A percentile compares a stretch with the other conserved stretches of the same genome.
Conservation (phyloP, 2,113 vertebrate species). For the Columba livia region DNA sequence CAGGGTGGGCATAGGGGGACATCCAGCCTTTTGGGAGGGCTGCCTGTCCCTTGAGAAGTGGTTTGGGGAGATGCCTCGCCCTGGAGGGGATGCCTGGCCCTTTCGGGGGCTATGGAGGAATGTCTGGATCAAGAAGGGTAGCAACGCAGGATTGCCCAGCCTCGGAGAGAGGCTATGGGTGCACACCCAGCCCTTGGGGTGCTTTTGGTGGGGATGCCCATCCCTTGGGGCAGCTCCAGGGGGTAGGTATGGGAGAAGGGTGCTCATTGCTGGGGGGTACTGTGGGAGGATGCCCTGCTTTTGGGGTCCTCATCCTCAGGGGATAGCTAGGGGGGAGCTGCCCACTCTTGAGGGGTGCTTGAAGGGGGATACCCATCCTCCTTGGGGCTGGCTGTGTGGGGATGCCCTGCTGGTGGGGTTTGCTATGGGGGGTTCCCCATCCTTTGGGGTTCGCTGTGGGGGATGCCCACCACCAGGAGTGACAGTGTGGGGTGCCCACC, state of each 20-base stretch:
- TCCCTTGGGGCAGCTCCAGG: no score
- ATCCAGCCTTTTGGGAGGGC: not conserved
- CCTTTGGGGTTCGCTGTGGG: not conserved
- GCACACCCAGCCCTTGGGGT: not conserved
- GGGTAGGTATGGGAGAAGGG: no score
- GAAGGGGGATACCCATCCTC: not conserved
- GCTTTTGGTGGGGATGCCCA: not conserved
- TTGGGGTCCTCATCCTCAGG: not conserved
- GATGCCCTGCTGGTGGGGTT: not conserved
- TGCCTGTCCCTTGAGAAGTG: not conserved
- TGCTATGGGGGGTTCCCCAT: no score
- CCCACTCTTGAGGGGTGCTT: not conserved
- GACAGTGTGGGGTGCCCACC: not conserved
- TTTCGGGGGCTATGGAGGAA: not conserved
- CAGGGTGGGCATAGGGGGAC: accelerated
- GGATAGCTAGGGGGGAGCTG: no score
- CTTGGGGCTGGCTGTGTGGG: no score
- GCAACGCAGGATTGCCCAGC: accelerated
- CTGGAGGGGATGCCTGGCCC: not conserved
- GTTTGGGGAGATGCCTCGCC: not conserved
- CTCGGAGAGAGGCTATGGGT: accelerated
- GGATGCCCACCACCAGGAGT: not conserved
- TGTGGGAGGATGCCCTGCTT: not conserved
- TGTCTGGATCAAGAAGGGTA: not conserved
- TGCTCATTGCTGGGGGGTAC: no score